A percentile compares a stretch with the other conserved stretches of the same genome.
These are phyloP conservation scores for Hemibagrus guttatus DNA, from an alignment of 2,797 vertebrate genomes.

Conservation along the genomic window DNA sequence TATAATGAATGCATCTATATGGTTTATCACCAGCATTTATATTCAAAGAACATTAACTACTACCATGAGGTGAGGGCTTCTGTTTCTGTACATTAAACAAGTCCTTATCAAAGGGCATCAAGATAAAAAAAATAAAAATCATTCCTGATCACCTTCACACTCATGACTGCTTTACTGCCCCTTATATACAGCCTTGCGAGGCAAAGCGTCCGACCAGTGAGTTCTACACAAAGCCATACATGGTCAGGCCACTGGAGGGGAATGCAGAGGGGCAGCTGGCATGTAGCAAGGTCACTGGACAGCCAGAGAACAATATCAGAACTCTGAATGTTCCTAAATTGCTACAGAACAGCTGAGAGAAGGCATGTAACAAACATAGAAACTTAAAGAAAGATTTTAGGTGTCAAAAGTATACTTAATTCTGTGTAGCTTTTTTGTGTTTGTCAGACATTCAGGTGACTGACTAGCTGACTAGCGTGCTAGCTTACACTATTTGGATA, in stretches of 20 bases:
- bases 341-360: neutral
- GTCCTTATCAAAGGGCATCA: slow-evolving; percentile 36
- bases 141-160: slow-evolving; percentile 7
- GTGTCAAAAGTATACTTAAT: neutral
- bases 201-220: slow-evolving; percentile 10
- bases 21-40: slow-evolving; percentile 10
- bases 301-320: neutral
- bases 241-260: slow-evolving; percentile 34
- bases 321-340: neutral
- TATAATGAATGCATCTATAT: neutral
- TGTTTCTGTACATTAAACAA: slow-evolving; percentile 31
- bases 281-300: slow-evolving; percentile 18
- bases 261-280: slow-evolving; percentile 13
- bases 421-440: neutral
- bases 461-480: neutral
- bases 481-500: neutral
- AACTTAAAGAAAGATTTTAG: neutral
- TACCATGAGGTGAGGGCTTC: slow-evolving; percentile 7
- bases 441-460: neutral
- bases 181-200: slow-evolving; percentile 28
- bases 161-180: neutral
- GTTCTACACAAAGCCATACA: slow-evolving; percentile 37
- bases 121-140: slow-evolving; percentile 34
- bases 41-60: slow-evolving; percentile 32
- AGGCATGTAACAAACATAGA: neutral